Base-by-base conservation (phyloP, 1,140 invertebrate genomes). In the Sycophaga agraensis region DNA sequence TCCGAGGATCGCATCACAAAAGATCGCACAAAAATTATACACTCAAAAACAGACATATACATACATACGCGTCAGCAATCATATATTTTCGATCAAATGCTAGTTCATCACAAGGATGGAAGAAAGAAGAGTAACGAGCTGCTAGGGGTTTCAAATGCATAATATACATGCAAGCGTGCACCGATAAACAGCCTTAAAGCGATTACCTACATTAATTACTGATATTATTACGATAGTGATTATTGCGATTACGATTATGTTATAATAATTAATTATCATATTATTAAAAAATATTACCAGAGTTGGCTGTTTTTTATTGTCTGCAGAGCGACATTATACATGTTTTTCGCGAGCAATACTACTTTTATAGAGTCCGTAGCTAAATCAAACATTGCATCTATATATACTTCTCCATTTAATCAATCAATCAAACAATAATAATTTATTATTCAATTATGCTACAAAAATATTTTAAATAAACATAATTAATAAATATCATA, bases 231-330 rank as follows among this genome's bases (percentile, higher is more conserved):
- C 45, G 48, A 53, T 62, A 62, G 45, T 55, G 51, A 65, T 61
- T 53, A 58, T 61, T 28, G 48, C 39, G 43, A 40, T 65, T 65
- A 65, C 42, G 37, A 65, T 62, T 55, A 62, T 62, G 51, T 62
- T 62, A 55, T 48, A 62, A 50, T 56, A 56, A 56, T 62, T 56
- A 50, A 61, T 55, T 46, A 54, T 50, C 42, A 49, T 49, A 35
- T 56, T 49, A 56, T 49, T 22, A 48, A 48, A 45, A 8, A 4
- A 40, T 35, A 55, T 35, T 46, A 54, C 19, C 43, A 12, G 59
- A 19, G 43, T 48, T 55, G 50, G 24, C 28, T 22, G 5, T 39
- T 61, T 61, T 40, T 14, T 0, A 40, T 51, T 42, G 35, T 59
- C 7, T 59, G n/a, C n/a, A 26, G n/a, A 19, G 12, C 21, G 5